These are phyloP conservation scores for Cariama cristata DNA, from an alignment of 2,113 vertebrate species.

Conservation along the genomic window DNA sequence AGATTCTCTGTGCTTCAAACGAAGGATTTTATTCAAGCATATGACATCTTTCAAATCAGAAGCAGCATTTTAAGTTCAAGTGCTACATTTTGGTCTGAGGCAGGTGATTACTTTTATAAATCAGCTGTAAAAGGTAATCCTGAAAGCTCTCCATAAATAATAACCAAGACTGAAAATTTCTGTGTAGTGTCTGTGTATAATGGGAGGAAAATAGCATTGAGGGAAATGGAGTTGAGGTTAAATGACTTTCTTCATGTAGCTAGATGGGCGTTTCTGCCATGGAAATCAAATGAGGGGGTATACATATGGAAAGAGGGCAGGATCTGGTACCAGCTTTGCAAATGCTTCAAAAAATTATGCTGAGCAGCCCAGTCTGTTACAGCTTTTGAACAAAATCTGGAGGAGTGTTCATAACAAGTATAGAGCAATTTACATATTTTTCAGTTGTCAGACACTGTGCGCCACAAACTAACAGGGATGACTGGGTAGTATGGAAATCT, in stretches of 20 bases:
- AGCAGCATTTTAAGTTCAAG: constrained; percentile 50
- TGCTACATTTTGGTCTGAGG: constrained; percentile 40
- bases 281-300: constrained; percentile 34
- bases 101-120: constrained; percentile 66
- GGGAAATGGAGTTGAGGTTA: constrained; percentile 54
- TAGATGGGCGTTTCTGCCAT: constrained; percentile 50
- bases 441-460: constrained; percentile 58
- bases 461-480: constrained; percentile 40
- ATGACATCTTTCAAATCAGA: constrained; percentile 51
- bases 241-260: constrained; percentile 34
- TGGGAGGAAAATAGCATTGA: constrained; percentile 47
- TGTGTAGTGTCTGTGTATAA: constrained; percentile 43
- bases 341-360: constrained; percentile 65
- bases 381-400: constrained; percentile 67
- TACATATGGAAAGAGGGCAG: constrained; percentile 58
- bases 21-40: constrained; percentile 41
- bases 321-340: constrained; percentile 52
- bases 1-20: neutral
- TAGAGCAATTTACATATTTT: constrained; percentile 67
- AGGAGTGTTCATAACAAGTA: constrained; percentile 64
- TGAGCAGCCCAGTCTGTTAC: constrained; percentile 54
- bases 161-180: constrained; percentile 52
- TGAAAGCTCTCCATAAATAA: constrained; percentile 63
- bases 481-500: constrained; percentile 57
- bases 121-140: constrained; percentile 63